These are phyloP conservation scores for Sebastes hubbsi DNA, from an alignment of 2,797 vertebrate species.

Conservation along the genomic window DNA sequence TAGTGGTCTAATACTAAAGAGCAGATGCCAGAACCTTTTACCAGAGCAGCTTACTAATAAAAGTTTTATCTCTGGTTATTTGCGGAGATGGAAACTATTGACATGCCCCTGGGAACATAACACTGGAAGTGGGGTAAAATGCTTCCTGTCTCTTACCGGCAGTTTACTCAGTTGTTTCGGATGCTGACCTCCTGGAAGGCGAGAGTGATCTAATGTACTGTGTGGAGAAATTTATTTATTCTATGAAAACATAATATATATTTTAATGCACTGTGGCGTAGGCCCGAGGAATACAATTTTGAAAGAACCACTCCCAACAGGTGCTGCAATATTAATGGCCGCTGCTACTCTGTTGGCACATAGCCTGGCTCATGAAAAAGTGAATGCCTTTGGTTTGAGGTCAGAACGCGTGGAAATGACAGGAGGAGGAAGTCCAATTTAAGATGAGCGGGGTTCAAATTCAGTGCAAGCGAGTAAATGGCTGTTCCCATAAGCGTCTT, in stretches of 20 bases:
- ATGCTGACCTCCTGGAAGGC: slow-evolving; percentile 57
- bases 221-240: slow-evolving; percentile 71
- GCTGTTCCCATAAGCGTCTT: slow-evolving; percentile 34
- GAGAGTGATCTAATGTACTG: slow-evolving; percentile 66
- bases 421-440: slow-evolving; percentile 49
- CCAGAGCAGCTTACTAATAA: slow-evolving; percentile 69
- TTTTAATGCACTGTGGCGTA: slow-evolving; percentile 65
- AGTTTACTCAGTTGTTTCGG: slow-evolving; percentile 49
- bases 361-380: slow-evolving; percentile 71
- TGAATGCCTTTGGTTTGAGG: slow-evolving; percentile 68
- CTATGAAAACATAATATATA: slow-evolving; percentile 74
- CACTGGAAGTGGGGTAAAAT: slow-evolving; percentile 67
- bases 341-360: slow-evolving; percentile 52
- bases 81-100: slow-evolving; percentile 80
- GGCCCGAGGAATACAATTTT: slow-evolving; percentile 72
- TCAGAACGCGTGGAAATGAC: slow-evolving; percentile 53
- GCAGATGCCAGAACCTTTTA: slow-evolving; percentile 76
- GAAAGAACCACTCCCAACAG: slow-evolving; percentile 71
- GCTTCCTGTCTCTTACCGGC: slow-evolving; percentile 53
- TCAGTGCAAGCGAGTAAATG: slow-evolving; percentile 45
- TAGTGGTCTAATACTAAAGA: slow-evolving; percentile 61
- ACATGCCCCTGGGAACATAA: slow-evolving; percentile 62
- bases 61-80: slow-evolving; percentile 82
- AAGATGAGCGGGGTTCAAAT: slow-evolving; percentile 58
- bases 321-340: slow-evolving; percentile 83